Evolutionary conservation across 2,888 invertebrate genomes (phyloP).

Genomic region (Phengaris alcon): DNA sequence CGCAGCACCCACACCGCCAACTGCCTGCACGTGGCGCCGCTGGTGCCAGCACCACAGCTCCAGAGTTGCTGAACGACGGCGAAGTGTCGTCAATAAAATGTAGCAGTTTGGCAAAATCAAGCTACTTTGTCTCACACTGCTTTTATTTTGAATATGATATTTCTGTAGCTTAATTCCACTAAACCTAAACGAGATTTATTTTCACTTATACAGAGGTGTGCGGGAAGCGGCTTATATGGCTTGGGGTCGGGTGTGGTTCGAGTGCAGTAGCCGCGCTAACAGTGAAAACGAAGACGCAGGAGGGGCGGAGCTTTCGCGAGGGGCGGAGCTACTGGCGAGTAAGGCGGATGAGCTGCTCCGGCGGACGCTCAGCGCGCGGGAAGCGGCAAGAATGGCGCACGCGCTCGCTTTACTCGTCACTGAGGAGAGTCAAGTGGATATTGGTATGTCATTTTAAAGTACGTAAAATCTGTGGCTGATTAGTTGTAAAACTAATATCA

Average conservation of each 20-base stretch:
- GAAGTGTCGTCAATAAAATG: too few relatives aligned
- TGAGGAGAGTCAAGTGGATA: conserved; percentile 55
- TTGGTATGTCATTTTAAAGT: conserved; percentile 47
- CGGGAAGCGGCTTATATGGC: conserved; percentile 62
- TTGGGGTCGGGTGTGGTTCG: conserved; percentile 62
- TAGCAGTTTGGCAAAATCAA: too few relatives aligned
- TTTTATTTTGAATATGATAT: too few relatives aligned
- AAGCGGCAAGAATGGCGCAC: conserved; percentile 56
- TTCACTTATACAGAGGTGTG: conserved; percentile 49
- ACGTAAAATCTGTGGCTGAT: too few relatives aligned
- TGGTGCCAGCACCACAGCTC: too few relatives aligned
- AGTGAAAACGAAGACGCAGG: conserved; percentile 28
- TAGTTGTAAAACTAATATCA: too few relatives aligned
- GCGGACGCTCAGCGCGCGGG: conserved; percentile 40
- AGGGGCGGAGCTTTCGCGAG: conserved; percentile 51
- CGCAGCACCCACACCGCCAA: too few relatives aligned
- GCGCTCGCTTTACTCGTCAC: conserved; percentile 59
- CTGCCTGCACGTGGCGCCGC: too few relatives aligned
- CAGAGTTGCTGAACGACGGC: too few relatives aligned
- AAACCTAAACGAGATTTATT: background rate
- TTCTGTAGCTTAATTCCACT: too few relatives aligned
- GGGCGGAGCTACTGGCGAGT: conserved; percentile 43
- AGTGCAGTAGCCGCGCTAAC: conserved; percentile 48
- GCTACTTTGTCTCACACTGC: too few relatives aligned
- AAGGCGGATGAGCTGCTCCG: conserved; percentile 51